These are phyloP conservation scores for Aplodontia rufa DNA, from an alignment of 2,113 vertebrate species.

Conservation along the genomic window DNA sequence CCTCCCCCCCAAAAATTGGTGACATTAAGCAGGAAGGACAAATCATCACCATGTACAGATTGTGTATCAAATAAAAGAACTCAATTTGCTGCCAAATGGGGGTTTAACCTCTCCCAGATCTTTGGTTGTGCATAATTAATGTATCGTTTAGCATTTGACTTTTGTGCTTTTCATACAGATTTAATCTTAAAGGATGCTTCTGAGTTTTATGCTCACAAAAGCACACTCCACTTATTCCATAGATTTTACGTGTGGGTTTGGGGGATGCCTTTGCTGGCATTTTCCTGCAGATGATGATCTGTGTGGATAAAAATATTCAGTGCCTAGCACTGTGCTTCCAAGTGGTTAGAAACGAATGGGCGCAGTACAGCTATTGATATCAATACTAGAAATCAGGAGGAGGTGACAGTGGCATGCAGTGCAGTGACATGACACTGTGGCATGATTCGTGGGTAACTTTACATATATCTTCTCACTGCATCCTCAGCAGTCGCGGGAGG, in stretches of 20 bases:
- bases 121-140: conserved; percentile 81
- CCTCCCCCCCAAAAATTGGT: conserved; percentile 53
- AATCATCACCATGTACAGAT: conserved; percentile 64
- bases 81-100: conserved; percentile 79
- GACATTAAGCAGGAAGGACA: conserved; percentile 77
- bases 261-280: conserved; percentile 72
- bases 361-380: accelerated
- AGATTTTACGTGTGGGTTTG: conserved; percentile 76
- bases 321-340: not conserved
- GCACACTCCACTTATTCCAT: conserved; percentile 59
- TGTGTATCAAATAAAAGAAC: conserved; percentile 81
- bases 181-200: conserved; percentile 81
- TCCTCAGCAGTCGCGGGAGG: not conserved
- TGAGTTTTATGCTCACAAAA: conserved; percentile 76
- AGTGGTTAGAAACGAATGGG: not conserved
- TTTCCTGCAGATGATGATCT: conserved; percentile 73
- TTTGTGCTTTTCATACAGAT: conserved; percentile 77
- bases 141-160: conserved; percentile 80
- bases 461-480: not conserved
- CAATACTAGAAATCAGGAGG: accelerated
- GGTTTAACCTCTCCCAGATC: conserved; percentile 81
- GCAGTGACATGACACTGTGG: not conserved
- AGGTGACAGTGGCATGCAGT: accelerated
- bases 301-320: conserved; percentile 12
- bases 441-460: not conserved